A percentile compares a stretch with the other conserved stretches of the same genome.
Evolutionary conservation across 2,888 invertebrate species (phyloP).

Genomic region (Drosophila barbarae): DNA sequence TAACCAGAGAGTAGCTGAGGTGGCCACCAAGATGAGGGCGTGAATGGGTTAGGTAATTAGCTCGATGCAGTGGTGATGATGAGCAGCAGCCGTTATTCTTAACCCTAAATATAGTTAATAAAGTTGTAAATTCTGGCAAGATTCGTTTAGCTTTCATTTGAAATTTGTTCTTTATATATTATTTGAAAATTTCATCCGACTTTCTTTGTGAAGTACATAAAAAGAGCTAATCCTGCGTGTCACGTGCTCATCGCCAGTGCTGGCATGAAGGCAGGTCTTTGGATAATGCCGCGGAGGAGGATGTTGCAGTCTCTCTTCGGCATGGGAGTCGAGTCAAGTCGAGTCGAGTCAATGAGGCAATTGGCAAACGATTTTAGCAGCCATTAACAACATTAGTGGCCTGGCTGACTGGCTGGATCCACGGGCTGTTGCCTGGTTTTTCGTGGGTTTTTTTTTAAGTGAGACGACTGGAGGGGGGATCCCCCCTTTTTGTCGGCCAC

Average conservation of each 20-base stretch:
- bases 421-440: not conserved
- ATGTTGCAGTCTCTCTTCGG: constrained; percentile 26
- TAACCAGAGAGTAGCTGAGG: not conserved
- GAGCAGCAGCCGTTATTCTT: not conserved
- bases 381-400: constrained; percentile 68
- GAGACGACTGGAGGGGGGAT: not conserved
- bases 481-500: not conserved
- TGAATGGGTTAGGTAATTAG: constrained; percentile 28
- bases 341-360: constrained; percentile 64
- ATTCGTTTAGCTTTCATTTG: not conserved
- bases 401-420: constrained; percentile 26
- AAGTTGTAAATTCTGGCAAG: not conserved
- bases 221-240: not conserved
- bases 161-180: not conserved
- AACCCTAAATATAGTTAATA: not conserved
- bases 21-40: constrained; percentile 11
- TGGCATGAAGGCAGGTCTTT: constrained; percentile 5
- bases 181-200: accelerated
- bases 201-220: not conserved
- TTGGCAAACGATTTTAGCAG: constrained; percentile 59
- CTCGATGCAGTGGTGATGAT: not conserved
- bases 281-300: constrained; percentile 27
- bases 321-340: constrained; percentile 30
- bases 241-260: constrained; percentile 23
- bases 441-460: not conserved